These are phyloP conservation scores for Macropus fuliginosus DNA, from an alignment of 2,797 vertebrate genomes.

Conservation along the genomic window DNA sequence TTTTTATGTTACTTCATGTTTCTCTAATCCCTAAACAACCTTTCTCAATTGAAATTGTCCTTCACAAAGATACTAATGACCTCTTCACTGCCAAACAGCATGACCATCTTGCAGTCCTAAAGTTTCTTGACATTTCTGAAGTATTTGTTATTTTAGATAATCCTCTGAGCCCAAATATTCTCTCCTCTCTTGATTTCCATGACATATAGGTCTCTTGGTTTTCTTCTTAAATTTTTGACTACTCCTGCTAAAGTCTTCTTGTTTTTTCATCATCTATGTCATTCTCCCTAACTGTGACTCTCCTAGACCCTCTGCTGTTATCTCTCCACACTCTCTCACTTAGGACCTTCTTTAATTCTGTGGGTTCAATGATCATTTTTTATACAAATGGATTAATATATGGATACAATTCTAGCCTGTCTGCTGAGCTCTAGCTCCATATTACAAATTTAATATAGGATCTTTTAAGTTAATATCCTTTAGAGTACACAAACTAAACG, in stretches of 20 bases:
- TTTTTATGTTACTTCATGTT: background rate
- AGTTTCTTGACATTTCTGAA: background rate
- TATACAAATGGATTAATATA: background rate
- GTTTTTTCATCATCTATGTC: background rate
- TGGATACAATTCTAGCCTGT: background rate
- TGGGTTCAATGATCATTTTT: background rate
- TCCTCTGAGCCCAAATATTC: background rate
- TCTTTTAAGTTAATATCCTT: background rate
- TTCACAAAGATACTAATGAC: background rate
- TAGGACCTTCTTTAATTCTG: background rate
- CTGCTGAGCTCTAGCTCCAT: background rate
- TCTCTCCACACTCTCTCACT: background rate
- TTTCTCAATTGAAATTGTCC: background rate
- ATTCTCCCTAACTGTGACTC: background rate
- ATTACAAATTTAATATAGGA: background rate
- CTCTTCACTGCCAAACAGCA: background rate
- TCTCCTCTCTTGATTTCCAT: background rate
- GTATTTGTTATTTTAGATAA: background rate
- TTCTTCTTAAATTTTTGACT: background rate
- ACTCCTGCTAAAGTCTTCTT: background rate
- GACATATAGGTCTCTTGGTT: background rate
- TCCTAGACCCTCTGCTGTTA: background rate
- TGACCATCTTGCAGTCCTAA: background rate
- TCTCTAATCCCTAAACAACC: background rate
- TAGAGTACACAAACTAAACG: background rate